Evolutionary conservation across 2,113 vertebrate genomes (phyloP).

Genomic region (Phoxinus phoxinus): DNA sequence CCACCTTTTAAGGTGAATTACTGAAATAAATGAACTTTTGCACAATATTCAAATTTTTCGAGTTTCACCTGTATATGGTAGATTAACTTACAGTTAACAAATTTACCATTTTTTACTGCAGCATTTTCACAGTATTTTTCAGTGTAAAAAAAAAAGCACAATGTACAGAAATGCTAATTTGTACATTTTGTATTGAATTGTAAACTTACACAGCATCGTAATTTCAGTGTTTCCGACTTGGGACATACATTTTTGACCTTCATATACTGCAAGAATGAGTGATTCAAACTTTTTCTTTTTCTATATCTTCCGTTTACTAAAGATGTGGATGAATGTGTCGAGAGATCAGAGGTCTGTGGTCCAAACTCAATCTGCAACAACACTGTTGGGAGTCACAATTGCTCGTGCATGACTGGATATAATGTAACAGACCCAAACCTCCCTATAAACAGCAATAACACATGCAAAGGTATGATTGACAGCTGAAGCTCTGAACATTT

Average conservation of each 20-base stretch:
- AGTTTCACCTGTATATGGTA: too few relatives aligned
- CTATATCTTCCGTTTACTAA: not conserved
- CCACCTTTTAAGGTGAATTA: too few relatives aligned
- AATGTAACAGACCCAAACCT: conserved; percentile 10
- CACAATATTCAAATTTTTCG: too few relatives aligned
- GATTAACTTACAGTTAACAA: too few relatives aligned
- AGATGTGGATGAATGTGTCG: conserved; percentile 21
- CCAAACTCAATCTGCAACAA: conserved; percentile 42
- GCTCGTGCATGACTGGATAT: conserved; percentile 31
- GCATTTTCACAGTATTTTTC: too few relatives aligned
- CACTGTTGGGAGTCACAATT: conserved; percentile 25
- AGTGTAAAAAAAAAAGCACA: too few relatives aligned
- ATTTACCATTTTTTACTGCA: too few relatives aligned
- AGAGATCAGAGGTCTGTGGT: not conserved
- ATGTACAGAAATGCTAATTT: not conserved
- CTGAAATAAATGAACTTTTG: too few relatives aligned
- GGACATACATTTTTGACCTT: not conserved
- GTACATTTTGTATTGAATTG: not conserved
- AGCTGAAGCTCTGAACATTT: not conserved
- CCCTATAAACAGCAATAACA: conserved; percentile 1
- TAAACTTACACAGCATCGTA: not conserved
- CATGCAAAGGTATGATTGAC: conserved; percentile 8
- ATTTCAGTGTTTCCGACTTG: not conserved
- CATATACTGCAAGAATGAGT: not conserved
- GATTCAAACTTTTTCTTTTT: not conserved